phyloP scores from a whole-genome alignment of 2,113 vertebrate genomes.

The Salvelinus fontinalis region DNA sequence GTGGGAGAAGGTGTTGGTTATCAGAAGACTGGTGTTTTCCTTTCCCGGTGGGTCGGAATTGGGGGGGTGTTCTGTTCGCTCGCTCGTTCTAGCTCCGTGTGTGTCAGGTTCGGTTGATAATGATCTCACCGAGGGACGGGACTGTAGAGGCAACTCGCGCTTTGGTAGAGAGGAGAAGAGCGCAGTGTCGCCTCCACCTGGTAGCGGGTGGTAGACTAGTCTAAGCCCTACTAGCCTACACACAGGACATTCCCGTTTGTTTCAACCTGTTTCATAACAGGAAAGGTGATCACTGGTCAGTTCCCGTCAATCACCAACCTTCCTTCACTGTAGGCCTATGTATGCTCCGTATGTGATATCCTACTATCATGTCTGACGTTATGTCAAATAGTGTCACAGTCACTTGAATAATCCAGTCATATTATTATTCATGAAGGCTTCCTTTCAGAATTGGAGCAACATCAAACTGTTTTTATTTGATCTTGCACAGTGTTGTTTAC shows the following conservation, averaged over 20 bases:
- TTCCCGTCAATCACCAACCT: too few relatives aligned
- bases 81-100: conserved; percentile 65
- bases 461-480: background rate
- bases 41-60: conserved; percentile 23
- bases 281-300: too few relatives aligned
- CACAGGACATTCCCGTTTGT: too few relatives aligned
- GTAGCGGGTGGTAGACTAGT: conserved; percentile 20
- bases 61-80: conserved; percentile 30
- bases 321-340: too few relatives aligned
- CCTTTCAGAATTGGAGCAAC: background rate
- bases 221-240: too few relatives aligned
- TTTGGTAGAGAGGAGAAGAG: conserved; percentile 38
- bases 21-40: conserved; percentile 34
- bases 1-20: conserved; percentile 21
- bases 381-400: too few relatives aligned
- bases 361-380: too few relatives aligned
- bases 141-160: conserved; percentile 47
- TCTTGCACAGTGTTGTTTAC: background rate
- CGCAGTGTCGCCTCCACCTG: conserved; percentile 73
- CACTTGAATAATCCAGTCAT: background rate
- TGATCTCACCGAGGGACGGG: conserved; percentile 73
- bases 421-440: background rate
- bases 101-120: conserved; percentile 75
- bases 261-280: too few relatives aligned
- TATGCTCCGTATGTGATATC: too few relatives aligned